phyloP scores from a whole-genome alignment of 2,113 vertebrate genomes.

The Bos taurus region DNA sequence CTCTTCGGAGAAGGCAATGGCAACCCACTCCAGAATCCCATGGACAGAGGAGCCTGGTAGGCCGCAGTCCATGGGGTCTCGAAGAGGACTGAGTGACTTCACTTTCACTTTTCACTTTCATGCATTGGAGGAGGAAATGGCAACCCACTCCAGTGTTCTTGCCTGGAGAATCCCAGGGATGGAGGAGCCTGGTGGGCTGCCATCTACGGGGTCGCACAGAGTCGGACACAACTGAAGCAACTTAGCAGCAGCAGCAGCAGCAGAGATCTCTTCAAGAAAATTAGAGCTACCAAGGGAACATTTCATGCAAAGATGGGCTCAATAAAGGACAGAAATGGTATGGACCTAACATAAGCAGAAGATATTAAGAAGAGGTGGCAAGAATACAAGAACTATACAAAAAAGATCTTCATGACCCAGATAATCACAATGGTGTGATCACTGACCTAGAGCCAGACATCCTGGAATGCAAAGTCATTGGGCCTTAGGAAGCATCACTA shows the following conservation, averaged over 20 bases:
- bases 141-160: too few species aligned
- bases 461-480: neutral
- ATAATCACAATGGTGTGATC: neutral
- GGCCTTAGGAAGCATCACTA: neutral
- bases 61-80: too few species aligned
- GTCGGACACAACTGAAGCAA: accelerated
- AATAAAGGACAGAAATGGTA: neutral
- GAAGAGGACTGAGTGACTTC: too few species aligned
- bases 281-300: neutral
- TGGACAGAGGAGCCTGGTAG: too few species aligned
- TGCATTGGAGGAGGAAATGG: accelerated
- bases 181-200: too few species aligned
- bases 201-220: accelerated
- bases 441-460: neutral
- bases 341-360: neutral
- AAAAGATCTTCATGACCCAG: neutral
- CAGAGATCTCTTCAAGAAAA: neutral
- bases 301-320: neutral
- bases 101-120: too few species aligned
- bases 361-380: neutral
- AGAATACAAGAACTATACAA: neutral
- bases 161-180: too few species aligned
- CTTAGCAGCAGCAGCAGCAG: too few species aligned
- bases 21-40: too few species aligned
- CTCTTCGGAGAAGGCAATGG: neutral